Evolutionary conservation across 1,140 invertebrate genomes (phyloP), one percentile per base, ranked within the genome.

Genomic region (Sweltsa coloradensis): DNA sequence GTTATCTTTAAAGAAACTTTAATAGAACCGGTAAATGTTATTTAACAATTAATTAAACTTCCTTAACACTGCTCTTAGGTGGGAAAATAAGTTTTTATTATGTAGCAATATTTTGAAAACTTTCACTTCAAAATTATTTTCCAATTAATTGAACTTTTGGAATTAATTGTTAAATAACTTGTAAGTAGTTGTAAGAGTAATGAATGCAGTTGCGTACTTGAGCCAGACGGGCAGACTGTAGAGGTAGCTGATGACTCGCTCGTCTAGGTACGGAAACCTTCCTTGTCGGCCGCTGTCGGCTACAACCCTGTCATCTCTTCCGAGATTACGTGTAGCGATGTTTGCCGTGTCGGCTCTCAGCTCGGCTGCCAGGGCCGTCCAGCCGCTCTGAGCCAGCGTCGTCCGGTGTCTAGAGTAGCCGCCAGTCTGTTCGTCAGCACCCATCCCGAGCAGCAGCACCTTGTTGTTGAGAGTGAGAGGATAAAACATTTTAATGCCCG

Each of bases 351-450:
- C 92, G 42, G 73, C 53, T 37, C 79, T 61, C 5, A 97, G 64
- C 62, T 92, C 85, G 29, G 76, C 62, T 5, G 69, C 61, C 29
- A 95, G 61, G 11, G 71, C 77, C 37, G 52, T 9, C 80, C 83
- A 91, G 6, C 70, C 70, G 25, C 66, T 61, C 13, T 71, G 69
- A 55, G 74, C 78, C 45, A 81, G 82, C 34, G 74, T 76, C 50
- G 76, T 82, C 52, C 89, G 72, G 59, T 97, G 91, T 53, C 91
- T 76, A 37, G 78, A 83, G 59, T 99, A 99, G 2, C 95, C 95
- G 41, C 86, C 93, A 58, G 98, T 83, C 56, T 96, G 74, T 72
- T 99, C 96, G 76, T 99, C 96, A 16, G 94, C 93, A 13, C 94
- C 95, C 72, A 89, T 90, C 22, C 95, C 94, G 57, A 89, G 66